Percentiles rank a stretch among this genome's conserved stretches.
Conservation (phyloP, 2,113 vertebrate species). For the Macheiramphus alcinus region DNA sequence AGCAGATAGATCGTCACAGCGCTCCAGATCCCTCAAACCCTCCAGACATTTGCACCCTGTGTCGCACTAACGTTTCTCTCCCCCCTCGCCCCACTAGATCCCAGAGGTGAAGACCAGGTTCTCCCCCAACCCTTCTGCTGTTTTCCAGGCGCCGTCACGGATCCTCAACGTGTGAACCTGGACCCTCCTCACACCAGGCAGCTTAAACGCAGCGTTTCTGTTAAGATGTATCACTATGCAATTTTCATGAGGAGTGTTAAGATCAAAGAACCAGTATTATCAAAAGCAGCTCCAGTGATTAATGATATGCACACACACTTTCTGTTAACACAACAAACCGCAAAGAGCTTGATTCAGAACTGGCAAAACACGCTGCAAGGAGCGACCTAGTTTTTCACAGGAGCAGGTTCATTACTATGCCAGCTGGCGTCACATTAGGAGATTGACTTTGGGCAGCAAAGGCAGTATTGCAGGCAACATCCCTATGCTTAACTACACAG, state of each 20-base stretch:
- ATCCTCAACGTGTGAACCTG: slow-evolving; percentile 85
- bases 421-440: slow-evolving; percentile 9
- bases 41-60: neutral
- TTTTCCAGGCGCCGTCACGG: slow-evolving; percentile 86
- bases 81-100: slow-evolving; percentile 72
- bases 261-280: neutral
- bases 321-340: neutral
- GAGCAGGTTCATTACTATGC: slow-evolving; percentile 2
- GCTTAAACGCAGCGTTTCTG: neutral
- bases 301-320: neutral
- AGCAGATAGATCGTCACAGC: neutral
- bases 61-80: neutral
- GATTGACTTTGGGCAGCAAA: slow-evolving; percentile 15
- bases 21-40: neutral
- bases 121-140: slow-evolving; percentile 88
- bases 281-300: slow-evolving; percentile 18
- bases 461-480: neutral
- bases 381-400: slow-evolving; percentile 37
- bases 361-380: neutral
- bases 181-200: neutral
- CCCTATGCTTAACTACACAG: neutral
- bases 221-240: slow-evolving; percentile 58
- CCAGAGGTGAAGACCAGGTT: slow-evolving; percentile 86
- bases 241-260: slow-evolving; percentile 28
- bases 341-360: neutral